Evolutionary conservation across 2,888 invertebrate genomes (phyloP).

Genomic region (Athetis lepigone): DNA sequence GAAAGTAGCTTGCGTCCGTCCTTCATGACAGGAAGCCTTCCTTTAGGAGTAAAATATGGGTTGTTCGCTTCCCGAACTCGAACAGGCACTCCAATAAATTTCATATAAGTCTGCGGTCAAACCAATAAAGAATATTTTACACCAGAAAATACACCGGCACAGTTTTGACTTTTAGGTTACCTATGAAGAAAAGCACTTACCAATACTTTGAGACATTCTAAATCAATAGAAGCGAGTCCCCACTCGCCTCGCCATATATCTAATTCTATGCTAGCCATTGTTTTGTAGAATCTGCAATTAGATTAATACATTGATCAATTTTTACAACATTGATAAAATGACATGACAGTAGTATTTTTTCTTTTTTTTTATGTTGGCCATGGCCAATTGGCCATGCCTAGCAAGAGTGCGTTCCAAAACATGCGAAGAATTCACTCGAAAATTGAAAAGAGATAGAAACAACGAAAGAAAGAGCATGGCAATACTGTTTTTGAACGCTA

Average conservation of each 20-base stretch:
- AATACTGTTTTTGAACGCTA: too few species aligned
- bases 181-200: conserved; percentile 89
- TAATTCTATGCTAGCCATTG: conserved; percentile 90
- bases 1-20: conserved; percentile 90
- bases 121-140: conserved; percentile 47
- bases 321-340: conserved; percentile 61
- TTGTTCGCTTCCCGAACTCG: conserved; percentile 92
- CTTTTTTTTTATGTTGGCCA: conserved; percentile 21
- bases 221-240: conserved; percentile 96
- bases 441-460: too few species aligned
- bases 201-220: conserved; percentile 95
- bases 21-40: conserved; percentile 93
- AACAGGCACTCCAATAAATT: conserved; percentile 94
- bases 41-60: conserved; percentile 94
- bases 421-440: too few species aligned
- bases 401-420: too few species aligned
- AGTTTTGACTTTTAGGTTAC: conserved; percentile 62
- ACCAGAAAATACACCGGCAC: conserved; percentile 65
- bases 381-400: not conserved
- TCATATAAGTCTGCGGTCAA: conserved; percentile 90
- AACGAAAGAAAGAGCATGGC: too few species aligned
- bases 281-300: conserved; percentile 44
- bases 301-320: conserved; percentile 54
- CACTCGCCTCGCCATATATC: conserved; percentile 96
- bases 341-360: conserved; percentile 39